A percentile compares a stretch with the other conserved stretches of the same genome.
Conservation (phyloP, 1,140 invertebrate genomes). For the Leptonema lineaticorne region DNA sequence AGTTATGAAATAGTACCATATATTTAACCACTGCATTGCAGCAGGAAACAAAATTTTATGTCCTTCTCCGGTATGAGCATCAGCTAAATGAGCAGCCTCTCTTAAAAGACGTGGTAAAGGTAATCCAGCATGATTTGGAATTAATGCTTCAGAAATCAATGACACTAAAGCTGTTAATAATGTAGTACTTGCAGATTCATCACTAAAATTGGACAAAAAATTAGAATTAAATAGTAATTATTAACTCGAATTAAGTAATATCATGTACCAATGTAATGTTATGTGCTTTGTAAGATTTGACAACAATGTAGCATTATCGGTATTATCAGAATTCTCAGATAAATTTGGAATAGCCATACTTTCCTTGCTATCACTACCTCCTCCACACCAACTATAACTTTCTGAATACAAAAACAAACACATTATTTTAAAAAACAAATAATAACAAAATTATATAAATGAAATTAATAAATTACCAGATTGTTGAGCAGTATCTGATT, state of each 20-base stretch:
- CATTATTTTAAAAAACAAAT: background rate
- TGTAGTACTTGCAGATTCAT: conserved; percentile 69
- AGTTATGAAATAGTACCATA: conserved; percentile 59
- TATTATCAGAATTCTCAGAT: conserved; percentile 44
- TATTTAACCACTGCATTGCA: conserved; percentile 75
- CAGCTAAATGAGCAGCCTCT: conserved; percentile 80
- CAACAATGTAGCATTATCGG: conserved; percentile 48
- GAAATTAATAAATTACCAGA: conserved; percentile 41
- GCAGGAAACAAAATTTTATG: conserved; percentile 80
- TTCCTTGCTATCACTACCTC: conserved; percentile 48
- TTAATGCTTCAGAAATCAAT: conserved; percentile 69
- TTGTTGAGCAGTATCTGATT: conserved; percentile 50
- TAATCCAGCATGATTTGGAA: conserved; percentile 64
- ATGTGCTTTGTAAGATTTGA: conserved; percentile 52
- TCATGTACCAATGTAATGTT: conserved; percentile 49
- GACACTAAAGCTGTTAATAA: conserved; percentile 77
- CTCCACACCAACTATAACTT: conserved; percentile 54
- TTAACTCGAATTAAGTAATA: background rate
- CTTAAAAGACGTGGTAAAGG: conserved; percentile 82
- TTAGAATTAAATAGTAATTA: background rate
- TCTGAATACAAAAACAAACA: conserved; percentile 41
- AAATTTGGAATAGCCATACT: conserved; percentile 43
- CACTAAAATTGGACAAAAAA: conserved; percentile 45
- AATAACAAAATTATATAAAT: background rate
- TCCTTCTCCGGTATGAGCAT: conserved; percentile 73